Conservation (phyloP, 1,140 invertebrate genomes). For the Trachymyrmex septentrionalis region DNA sequence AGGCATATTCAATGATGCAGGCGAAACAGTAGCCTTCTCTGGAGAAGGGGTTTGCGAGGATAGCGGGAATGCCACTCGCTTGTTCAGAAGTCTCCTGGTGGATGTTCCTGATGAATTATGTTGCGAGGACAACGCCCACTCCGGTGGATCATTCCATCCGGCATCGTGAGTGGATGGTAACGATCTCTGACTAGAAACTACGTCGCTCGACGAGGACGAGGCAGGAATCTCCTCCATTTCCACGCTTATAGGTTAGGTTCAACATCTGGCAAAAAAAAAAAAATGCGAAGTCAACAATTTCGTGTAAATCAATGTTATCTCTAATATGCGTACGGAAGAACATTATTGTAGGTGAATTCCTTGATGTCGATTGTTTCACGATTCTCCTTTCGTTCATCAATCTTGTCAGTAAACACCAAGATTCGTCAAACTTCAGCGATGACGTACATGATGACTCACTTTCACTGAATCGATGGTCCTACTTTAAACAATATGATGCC, state of each 20-base stretch:
- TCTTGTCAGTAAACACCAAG: not conserved
- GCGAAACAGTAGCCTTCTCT: conserved; percentile 2
- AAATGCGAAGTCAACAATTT: not conserved
- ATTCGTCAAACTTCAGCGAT: not conserved
- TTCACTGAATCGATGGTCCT: not conserved
- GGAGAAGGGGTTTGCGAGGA: conserved; percentile 57
- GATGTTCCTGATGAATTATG: conserved; percentile 71
- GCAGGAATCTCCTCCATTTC: not conserved
- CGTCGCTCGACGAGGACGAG: not conserved
- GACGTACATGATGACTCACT: not conserved
- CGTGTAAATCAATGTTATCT: not conserved
- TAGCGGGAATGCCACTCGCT: conserved; percentile 86
- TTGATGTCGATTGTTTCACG: not conserved
- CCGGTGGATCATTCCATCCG: conserved; percentile 87
- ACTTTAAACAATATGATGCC: not conserved
- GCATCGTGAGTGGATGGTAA: conserved; percentile 82
- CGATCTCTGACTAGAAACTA: conserved; percentile 80
- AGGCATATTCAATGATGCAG: conserved; percentile 64
- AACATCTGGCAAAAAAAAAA: not conserved
- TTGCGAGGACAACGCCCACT: conserved; percentile 79
- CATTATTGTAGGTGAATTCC: not conserved
- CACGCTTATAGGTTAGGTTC: conserved; percentile 34
- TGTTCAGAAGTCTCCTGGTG: conserved; percentile 83
- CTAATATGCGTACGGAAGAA: not conserved
- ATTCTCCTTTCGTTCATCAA: not conserved